Conservation (phyloP, 2,888 invertebrate genomes). For the Limnephilus marmoratus region DNA sequence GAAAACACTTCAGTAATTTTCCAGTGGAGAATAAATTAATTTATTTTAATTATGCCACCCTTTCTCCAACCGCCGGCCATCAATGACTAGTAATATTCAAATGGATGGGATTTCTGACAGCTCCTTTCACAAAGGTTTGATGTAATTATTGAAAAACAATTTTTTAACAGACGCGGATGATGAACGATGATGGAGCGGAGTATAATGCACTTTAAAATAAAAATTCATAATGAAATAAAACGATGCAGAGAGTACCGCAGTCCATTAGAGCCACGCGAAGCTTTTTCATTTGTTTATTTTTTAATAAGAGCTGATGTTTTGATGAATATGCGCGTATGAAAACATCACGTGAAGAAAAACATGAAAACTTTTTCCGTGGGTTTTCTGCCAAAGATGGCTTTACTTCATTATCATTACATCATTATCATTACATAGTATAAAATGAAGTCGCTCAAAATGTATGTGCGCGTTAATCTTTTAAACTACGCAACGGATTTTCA, state of each 20-base stretch:
- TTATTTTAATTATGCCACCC: background rate
- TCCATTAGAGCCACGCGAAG: constrained; percentile 30
- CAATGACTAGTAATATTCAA: constrained; percentile 30
- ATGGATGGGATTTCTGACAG: constrained; percentile 41
- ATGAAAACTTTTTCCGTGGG: background rate
- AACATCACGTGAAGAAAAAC: background rate
- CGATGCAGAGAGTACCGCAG: constrained; percentile 28
- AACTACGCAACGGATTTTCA: no score
- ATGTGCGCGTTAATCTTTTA: no score
- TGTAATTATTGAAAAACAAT: constrained; percentile 61
- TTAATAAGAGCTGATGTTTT: background rate
- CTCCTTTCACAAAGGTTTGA: constrained; percentile 51
- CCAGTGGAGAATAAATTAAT: background rate
- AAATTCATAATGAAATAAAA: constrained; percentile 59
- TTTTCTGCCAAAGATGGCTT: background rate
- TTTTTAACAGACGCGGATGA: constrained; percentile 61
- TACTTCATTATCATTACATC: no score
- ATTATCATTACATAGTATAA: no score
- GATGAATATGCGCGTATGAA: background rate
- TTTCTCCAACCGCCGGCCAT: background rate
- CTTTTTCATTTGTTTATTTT: background rate
- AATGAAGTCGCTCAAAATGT: no score
- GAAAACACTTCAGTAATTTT: constrained; percentile 2
- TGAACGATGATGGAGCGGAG: constrained; percentile 63
- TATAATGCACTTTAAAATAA: constrained; percentile 64